These are phyloP conservation scores for Hirudinaria manillensis DNA, from an alignment of 2,888 invertebrate species.

Conservation along the genomic window DNA sequence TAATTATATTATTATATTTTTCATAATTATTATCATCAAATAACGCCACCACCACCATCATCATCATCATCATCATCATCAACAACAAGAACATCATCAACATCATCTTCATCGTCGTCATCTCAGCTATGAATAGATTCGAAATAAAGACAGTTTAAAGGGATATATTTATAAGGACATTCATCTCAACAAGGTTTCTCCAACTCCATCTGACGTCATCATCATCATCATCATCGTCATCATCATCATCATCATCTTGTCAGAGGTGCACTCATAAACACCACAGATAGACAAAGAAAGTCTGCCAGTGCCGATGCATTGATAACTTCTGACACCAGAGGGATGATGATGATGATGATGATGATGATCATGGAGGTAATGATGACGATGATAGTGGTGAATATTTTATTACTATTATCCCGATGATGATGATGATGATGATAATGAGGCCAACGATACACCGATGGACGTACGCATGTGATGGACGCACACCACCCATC, in stretches of 20 bases:
- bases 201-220: no score
- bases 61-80: conserved; percentile 30
- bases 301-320: background rate
- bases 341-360: conserved; percentile 29
- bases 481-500: background rate
- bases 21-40: background rate
- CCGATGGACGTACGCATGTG: background rate
- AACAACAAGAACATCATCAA: conserved; percentile 19
- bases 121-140: no score
- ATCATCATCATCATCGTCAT: background rate
- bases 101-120: conserved; percentile 28
- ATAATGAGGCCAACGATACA: background rate
- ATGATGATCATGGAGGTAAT: conserved; percentile 25
- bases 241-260: conserved; percentile 6
- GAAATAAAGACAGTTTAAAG: no score
- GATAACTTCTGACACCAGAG: conserved; percentile 1
- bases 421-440: no score
- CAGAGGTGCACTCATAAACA: background rate
- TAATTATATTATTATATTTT: no score
- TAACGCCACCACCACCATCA: conserved; percentile 27
- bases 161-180: no score
- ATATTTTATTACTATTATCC: no score
- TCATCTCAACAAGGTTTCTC: no score
- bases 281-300: no score
- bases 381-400: background rate